Evolutionary conservation across 2,888 invertebrate species (phyloP), one percentile per base, ranked within the genome.

Genomic region (Incurvaria masculella): DNA sequence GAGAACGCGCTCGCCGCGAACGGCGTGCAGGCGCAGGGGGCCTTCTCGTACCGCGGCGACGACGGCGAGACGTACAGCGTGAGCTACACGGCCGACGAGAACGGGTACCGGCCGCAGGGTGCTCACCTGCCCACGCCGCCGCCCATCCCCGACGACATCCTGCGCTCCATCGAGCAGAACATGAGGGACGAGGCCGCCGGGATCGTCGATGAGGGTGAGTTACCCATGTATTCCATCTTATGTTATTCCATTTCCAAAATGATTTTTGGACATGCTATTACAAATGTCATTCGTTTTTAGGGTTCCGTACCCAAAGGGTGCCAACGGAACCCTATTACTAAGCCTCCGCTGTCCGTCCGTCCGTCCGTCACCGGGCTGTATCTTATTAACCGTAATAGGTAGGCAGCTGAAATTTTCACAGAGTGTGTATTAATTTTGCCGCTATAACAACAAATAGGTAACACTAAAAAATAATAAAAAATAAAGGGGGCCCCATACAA

Each of bases 21-120:
- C 52, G 75, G 74, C 8, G 63, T 70, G 0, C 64, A 68, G 21
- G 69, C 69, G 4, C 62, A 71, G 52, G 74, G 74, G 46, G 71
- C 65, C 1, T 76, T 61, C 42, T 71, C 72, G 0, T 74, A 73
- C 51, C 68, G 67, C 26, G 72, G 70, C 48, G 68, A 74, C 51
- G 73, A 74, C 55, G 75, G 73, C 0, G 64, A 72, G 54, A 62
- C 66, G 8, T 73, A 75, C 53, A 69, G 64, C 58, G 66, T 74
- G 26, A 64, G 67, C 4, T 75, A 75, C 51, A 71, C 69, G 0
- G 75, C 75, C 46, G 73, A 68, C 50, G 63, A 71, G 51, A 64
- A 56, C 21, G 76, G 75, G 0, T 74, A 68, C 46, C 65, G 63
- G 52, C 69, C 75, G 0, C 61, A 59, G 21, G 75, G 74, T 8